Evolutionary conservation across 2,113 vertebrate genomes (phyloP).

Genomic region (Herpailurus yagouaroundi): DNA sequence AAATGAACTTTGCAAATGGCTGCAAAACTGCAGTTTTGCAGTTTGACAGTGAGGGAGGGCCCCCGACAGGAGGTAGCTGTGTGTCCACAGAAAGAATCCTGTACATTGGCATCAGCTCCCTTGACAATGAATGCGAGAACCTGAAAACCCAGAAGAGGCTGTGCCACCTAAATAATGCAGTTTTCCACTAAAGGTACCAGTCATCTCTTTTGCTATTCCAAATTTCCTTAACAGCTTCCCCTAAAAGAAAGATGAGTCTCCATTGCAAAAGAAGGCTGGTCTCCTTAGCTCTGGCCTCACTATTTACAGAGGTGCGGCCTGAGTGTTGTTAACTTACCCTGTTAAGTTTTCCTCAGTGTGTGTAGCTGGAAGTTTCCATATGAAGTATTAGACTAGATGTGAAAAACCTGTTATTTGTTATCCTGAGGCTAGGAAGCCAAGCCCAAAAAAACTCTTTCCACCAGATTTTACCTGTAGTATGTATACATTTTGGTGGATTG

Average conservation of each 20-base stretch:
- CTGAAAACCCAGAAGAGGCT: not conserved
- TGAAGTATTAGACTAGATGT: constrained; percentile 18
- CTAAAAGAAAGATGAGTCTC: not conserved
- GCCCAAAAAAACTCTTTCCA: not conserved
- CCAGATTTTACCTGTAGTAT: not conserved
- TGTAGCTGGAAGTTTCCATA: constrained; percentile 47
- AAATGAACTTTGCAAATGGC: not conserved
- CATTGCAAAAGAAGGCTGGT: not conserved
- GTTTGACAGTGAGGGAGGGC: fast-evolving
- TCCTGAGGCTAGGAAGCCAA: constrained; percentile 29
- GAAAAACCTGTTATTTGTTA: constrained; percentile 48
- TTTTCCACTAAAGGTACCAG: not conserved
- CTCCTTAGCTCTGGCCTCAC: not conserved
- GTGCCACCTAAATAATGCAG: not conserved
- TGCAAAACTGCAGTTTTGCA: too few species aligned
- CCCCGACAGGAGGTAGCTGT: not conserved
- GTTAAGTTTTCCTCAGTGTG: constrained; percentile 12
- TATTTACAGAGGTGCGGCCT: not conserved
- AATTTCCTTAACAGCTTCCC: not conserved
- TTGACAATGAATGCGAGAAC: not conserved
- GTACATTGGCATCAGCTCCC: fast-evolving
- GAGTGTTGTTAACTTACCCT: not conserved
- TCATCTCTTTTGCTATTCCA: not conserved
- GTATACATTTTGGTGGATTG: not conserved
- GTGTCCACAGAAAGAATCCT: not conserved